Percentiles rank a stretch among this genome's conserved stretches.
phyloP scores from a whole-genome alignment of 2,888 invertebrate species.

The Hartigia nigra region DNA sequence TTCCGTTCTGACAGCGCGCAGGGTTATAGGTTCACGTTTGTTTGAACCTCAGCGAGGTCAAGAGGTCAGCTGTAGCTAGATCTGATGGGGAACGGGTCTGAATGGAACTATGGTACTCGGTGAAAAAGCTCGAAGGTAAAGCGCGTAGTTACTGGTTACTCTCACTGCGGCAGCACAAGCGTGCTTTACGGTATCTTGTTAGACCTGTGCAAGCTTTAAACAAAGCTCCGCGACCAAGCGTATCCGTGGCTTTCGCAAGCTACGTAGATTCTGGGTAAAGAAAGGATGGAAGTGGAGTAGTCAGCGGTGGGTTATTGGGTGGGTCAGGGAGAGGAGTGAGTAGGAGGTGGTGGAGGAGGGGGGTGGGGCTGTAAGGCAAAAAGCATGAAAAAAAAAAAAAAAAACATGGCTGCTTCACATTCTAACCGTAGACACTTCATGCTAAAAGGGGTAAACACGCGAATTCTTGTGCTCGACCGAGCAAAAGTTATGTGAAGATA shows the following conservation, averaged over 20 bases:
- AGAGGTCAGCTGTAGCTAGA: background rate
- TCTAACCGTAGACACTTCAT: constrained; percentile 39
- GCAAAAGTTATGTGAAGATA: constrained; percentile 10
- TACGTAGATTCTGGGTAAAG: background rate
- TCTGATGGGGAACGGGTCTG: background rate
- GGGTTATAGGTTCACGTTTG: background rate
- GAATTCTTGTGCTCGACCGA: constrained; percentile 26
- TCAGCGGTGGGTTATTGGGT: background rate
- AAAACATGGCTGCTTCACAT: constrained; percentile 33
- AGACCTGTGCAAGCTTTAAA: constrained; percentile 20
- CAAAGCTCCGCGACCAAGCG: background rate
- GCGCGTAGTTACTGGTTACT: background rate
- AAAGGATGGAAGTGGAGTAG: background rate
- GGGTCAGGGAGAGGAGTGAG: constrained; percentile 8
- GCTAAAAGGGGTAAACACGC: constrained; percentile 52
- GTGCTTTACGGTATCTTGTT: constrained; percentile 21
- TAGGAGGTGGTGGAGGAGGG: too few species aligned
- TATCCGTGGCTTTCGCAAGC: background rate
- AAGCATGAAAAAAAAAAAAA: constrained; percentile 18
- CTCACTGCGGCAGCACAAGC: constrained; percentile 11
- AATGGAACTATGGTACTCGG: background rate
- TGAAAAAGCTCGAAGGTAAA: background rate
- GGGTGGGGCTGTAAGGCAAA: too few species aligned
- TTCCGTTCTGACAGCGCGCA: background rate
- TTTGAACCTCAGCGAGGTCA: background rate